Base-by-base conservation (phyloP, 1,140 invertebrate genomes). In the Lordiphosa collinella region DNA sequence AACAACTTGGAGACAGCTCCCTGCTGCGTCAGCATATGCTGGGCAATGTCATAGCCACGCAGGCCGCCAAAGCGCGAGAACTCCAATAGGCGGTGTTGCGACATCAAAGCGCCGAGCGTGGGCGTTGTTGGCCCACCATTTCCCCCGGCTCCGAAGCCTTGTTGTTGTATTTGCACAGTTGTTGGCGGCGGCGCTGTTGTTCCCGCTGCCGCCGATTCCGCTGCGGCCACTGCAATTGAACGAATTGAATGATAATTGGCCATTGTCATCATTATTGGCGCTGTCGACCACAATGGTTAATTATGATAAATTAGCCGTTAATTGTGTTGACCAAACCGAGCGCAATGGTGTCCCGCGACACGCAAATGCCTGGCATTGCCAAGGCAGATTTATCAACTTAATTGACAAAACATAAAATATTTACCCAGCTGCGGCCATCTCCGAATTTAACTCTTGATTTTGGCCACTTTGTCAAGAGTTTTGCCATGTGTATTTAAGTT, bases 1-100 rank as follows among this genome's bases (percentile, higher is more conserved):
- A 96, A 90, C 80, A 98, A 92, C 91, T 97, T 97, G 65, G 94
- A 96, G 72, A 97, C 96, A 88, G 96, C 96, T 56, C 96, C 96
- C 90, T 97, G 96, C 86, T 96, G 96, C 2, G 95, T 94, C 31
- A 96, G 91, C 89, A 97, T 93, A 89, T 97, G 95, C 52, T 96
- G 93, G 11, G 95, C 95, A 61, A 97, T 93, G 88, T 97, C 96
- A 88, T 96, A 97, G 57, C 96, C 96, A 53, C 96, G 89, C 34
- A 96, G 91, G 6, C 95, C 95, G 5, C 95, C 95, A 70, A 95
- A 94, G 40, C 95, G 92, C 11, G 95, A 95, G 47, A 97, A 90
- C 85, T 97, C 95, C 57, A 97, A 90, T 16, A 97, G 92, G 55
- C 95, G 91, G 82, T 94, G 93, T 69, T 94, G 93, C 2, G 92